These are phyloP conservation scores for Epizoanthus ramosus DNA, from an alignment of 92 coral and sea anemone genomes.

Conservation along the genomic window DNA sequence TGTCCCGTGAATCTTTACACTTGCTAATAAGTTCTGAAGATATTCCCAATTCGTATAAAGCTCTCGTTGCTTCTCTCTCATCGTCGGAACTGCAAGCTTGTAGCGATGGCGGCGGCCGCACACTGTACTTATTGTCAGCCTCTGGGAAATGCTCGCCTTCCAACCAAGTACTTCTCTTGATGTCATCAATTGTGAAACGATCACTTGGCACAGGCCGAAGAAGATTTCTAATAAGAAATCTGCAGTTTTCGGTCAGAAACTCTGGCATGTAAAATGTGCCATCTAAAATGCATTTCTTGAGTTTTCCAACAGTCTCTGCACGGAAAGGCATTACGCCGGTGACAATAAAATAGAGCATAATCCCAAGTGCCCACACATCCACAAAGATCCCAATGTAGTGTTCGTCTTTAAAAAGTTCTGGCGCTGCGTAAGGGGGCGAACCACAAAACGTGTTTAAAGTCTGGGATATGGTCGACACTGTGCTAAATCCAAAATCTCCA, in stretches of 20 bases:
- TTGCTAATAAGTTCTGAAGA: slow-evolving; percentile 67
- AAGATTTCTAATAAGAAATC: slow-evolving; percentile 81
- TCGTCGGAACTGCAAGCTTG: slow-evolving; percentile 66
- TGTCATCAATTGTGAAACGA: slow-evolving; percentile 87
- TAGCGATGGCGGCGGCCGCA: slow-evolving; percentile 62
- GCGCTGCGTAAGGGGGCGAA: slow-evolving; percentile 99
- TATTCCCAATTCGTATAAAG: slow-evolving; percentile 79
- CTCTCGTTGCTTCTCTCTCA: slow-evolving; percentile 75
- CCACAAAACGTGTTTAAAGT: slow-evolving; percentile 97
- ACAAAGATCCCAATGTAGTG: slow-evolving; percentile 92
- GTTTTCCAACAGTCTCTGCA: slow-evolving; percentile 97
- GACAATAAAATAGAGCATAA: slow-evolving; percentile 91
- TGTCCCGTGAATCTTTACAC: slow-evolving; percentile 78
- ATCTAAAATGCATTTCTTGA: slow-evolving; percentile 93
- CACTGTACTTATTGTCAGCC: slow-evolving; percentile 73
- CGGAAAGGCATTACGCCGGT: slow-evolving; percentile 99
- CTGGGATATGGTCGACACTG: slow-evolving; percentile 79
- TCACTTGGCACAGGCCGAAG: slow-evolving; percentile 91
- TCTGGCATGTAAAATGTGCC: slow-evolving; percentile 96
- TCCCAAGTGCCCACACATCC: slow-evolving; percentile 98
- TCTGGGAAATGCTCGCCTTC: slow-evolving; percentile 88
- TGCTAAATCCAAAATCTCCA: slow-evolving; percentile 98
- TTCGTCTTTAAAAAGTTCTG: slow-evolving; percentile 97
- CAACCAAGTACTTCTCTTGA: slow-evolving; percentile 82
- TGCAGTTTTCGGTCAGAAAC: slow-evolving; percentile 87